Evolutionary conservation across 1,140 invertebrate genomes (phyloP), one percentile per base, ranked within the genome.

Genomic region (Bombus soroeensis): DNA sequence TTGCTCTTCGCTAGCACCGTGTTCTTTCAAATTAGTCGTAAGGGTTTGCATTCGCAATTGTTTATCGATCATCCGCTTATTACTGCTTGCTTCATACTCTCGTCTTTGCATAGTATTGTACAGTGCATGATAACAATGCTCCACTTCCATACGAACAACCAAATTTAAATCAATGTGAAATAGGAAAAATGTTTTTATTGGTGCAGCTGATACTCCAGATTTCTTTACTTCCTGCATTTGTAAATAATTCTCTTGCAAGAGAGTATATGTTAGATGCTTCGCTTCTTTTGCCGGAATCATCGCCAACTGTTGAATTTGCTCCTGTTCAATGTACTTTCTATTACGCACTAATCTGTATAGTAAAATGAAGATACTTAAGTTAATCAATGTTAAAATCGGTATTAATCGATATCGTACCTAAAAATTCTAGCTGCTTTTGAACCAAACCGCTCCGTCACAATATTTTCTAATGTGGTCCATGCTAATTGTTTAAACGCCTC

Each of bases 211-310:
- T 43, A 94, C 92, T 37, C 95, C 94, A 1, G 93, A 86, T 53
- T 95, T 95, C 82, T 96, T 96, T 2, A 96, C 89, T 83, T 97
- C 96, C 95, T 98, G 96, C 47, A 97, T 95, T 83, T 96, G 96
- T 28, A 99, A 95, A 92, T 98, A 98, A 93, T 98, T 97, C 92
- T 98, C 97, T 94, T 98, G 97, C 57, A 98, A 95, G 81, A 99
- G 94, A 88, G 96, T 97, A 93, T 98, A 98, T 1, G 98, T 97
- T 8, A 98, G 92, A 73, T 97, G 96, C 93, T 98, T 99, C 1
- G 97, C 97, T 94, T 99, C 98, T 94, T 98, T 99, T 32, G 97
- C 97, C 3, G 97, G 97, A 87, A 99, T 97, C 98, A 99, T 98
- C 0, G 97, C 98, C 86, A 97, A 95, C 89, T 98, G 97, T 92